Base-by-base conservation (phyloP, 2,797 vertebrate genomes). In the Anabacerthia variegaticeps region DNA sequence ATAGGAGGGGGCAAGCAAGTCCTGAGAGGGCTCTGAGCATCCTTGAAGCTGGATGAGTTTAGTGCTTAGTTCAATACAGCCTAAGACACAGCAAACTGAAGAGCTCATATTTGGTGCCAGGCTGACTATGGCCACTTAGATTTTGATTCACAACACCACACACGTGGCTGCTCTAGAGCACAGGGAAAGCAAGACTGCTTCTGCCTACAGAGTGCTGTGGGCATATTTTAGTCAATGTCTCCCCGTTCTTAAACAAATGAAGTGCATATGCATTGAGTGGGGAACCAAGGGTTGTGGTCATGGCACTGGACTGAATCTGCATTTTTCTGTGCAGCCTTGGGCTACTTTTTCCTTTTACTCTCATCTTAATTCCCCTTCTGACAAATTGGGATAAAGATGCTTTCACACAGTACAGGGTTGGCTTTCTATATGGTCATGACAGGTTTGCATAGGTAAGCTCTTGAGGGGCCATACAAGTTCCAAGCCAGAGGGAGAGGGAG, bases 391-490 rank as follows among this genome's bases (percentile, higher is more conserved):
- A n/a, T 72, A 77, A 71, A 89, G 5, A 8, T 69, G 67, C 23
- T 62, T 85, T 74, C 72, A 41, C 32, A 13, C 27, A 43, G 39
- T 18, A 49, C 19, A 19, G 24, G 28, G 11, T 10, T 78, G 28
- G 30, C 34, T 67, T 92, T 56, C n/a, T 54, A 8, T 49, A 18
- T 0, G 4, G 8, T 54, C 56, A 8, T 11, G 52, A 83, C 0
- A 4, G 12, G 28, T 46, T 92, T 85, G 43, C 0, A 0, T 18
- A 30, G 23, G 22, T 12, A 63, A n/a, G 39, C 17, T 28, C 32
- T 10, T 39, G 54, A 58, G 26, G 14, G 19, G n/a, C 27, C n/a
- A 4, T 32, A 18, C 7, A 23, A 62, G 19, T 26, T 61, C 32
- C 44, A 44, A 73, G 51, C 27, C 61, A 89, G 52, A 68, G 37